Base-by-base conservation (phyloP, 2,113 vertebrate genomes). In the Bubo scandiacus region DNA sequence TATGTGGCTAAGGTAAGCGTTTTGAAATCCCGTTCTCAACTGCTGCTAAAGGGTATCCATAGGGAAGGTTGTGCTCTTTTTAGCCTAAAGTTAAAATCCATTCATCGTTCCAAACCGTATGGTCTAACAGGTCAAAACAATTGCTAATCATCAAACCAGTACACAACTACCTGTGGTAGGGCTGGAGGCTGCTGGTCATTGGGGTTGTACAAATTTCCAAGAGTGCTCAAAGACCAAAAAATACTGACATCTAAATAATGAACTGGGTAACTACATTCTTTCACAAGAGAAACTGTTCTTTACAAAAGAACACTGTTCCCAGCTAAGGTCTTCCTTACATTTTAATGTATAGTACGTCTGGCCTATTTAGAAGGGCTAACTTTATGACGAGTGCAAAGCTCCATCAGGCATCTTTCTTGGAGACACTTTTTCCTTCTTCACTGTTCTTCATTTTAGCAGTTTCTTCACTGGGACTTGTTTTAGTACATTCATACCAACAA, bases 1-100 rank as follows among this genome's bases (percentile, higher is more conserved):
- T 99, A 97, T 63, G 97, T 99, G 77, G 95, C 98, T 59, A 98
- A 99, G 99, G 99, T 99, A 88, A 97, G 98, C 92, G 47, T 73
- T 74, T n/a, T 43, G 30, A 75, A 88, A 32, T 58, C 54, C 13
- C 47, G 3, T 79, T 77, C 16, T 67, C 7, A 1, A 11, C 23
- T 86, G 8, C 42, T 83, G 43, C 45, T 74, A 5, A 54, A 62
- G 15, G 43, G n/a, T 36, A 27, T 30, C n/a, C 0, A 0, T 80
- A 47, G 16, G 72, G 34, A 62, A 61, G 38, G 9, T 52, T 72
- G 6, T 43, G 19, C n/a, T 34, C 32, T 36, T 59, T 74, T 68
- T 22, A 55, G 15, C 23, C 36, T 65, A 4, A 86, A 81, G n/a
- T 79, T 79, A 30, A 10, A 81, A 63, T 74, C 8, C 11, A 27